Evolutionary conservation across 2,888 invertebrate species (phyloP).

Genomic region (Diarsia brunnea): DNA sequence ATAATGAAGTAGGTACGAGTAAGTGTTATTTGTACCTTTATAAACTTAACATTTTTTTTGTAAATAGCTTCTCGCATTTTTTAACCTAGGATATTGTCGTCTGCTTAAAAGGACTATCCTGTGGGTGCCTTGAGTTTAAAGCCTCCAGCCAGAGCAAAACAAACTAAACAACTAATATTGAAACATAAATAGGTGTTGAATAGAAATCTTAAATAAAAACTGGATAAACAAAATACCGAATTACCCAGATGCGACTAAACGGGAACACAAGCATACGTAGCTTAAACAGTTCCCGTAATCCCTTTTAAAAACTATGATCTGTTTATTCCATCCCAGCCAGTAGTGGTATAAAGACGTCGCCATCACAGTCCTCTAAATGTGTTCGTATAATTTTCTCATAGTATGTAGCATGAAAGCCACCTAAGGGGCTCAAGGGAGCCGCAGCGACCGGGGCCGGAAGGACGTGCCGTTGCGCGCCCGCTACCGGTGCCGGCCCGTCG

Average conservation of each 20-base stretch:
- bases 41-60: not conserved
- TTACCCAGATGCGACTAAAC: not conserved
- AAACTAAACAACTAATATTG: not conserved
- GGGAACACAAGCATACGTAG: no score
- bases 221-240: not conserved
- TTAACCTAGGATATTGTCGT: no score
- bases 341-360: constrained; percentile 48
- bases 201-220: not conserved
- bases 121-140: no score
- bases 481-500: constrained; percentile 76
- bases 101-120: no score
- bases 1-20: not conserved
- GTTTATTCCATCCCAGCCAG: constrained; percentile 23
- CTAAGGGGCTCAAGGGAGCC: constrained; percentile 75
- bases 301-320: constrained; percentile 28
- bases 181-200: not conserved
- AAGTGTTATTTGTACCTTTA: not conserved
- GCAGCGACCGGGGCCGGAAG: constrained; percentile 76
- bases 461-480: constrained; percentile 78
- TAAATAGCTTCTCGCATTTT: no score
- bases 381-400: constrained; percentile 75
- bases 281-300: not conserved
- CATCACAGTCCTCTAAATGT: constrained; percentile 69
- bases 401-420: constrained; percentile 73
- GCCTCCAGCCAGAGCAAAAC: no score